Base-by-base conservation (phyloP, 1,140 invertebrate genomes). In the Meloidogyne hapla region DNA sequence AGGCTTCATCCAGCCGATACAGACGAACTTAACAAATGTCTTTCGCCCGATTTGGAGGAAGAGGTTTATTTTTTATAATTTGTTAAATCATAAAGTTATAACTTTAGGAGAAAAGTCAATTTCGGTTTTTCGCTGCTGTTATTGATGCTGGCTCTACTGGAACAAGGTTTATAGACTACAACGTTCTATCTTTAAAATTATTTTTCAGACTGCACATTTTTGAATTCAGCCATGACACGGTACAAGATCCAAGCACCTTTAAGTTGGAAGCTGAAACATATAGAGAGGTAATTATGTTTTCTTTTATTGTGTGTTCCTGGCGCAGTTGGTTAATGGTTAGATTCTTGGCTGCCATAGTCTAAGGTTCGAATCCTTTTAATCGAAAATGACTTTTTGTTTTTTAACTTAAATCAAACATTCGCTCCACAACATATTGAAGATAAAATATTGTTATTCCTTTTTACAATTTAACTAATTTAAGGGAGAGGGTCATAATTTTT, bases 61-160 rank as follows among this genome's bases (percentile, higher is more conserved):
- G 70, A 81, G 62, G 79, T 81, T 67, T 70, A n/a, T 69, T 77
- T 26, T 13, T 23, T n/a, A 77, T 75, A 15, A 18, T 64, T 65
- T 38, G 10, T 23, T 45, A 25, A 56, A 40, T 56, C 75, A 66
- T 15, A n/a, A 25, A 12, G 12, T 9, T 62, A n/a, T n/a, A 0
- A 63, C 63, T 85, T 72, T 23, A 87, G 78, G 85, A 87, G 69
- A 66, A 70, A 38, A 45, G 26, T 33, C 75, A 81, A 25, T 85
- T 86, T 26, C 80, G 84, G 2, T 92, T 93, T 73, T 92, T 95
- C 89, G 93, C 93, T 0, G 92, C 95, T n/a, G 92, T 98, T 63
- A 93, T 98, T 76, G 95, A 98, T 89, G 95, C 94, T 1, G 95
- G 95, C 15, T 95, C 94, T 26, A 98, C 96, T 0, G 96, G 95